These are phyloP conservation scores for Lophotriccus pileatus DNA, from an alignment of 2,797 vertebrate genomes.

Conservation along the genomic window DNA sequence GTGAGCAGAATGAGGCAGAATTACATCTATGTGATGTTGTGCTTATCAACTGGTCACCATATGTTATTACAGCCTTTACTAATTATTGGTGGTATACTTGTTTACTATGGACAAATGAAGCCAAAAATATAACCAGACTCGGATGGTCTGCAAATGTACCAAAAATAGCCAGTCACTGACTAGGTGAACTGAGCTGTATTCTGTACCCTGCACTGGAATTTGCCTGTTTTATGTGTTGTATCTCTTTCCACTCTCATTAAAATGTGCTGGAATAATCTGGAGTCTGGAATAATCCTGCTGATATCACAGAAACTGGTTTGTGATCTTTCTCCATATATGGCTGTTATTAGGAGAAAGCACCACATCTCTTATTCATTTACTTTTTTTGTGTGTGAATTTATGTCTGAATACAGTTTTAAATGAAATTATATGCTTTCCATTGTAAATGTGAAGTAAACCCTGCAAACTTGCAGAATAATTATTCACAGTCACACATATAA, in stretches of 20 bases:
- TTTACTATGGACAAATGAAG: neutral
- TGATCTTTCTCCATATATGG: neutral
- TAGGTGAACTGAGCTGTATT: neutral
- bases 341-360: neutral
- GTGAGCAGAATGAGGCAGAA: neutral
- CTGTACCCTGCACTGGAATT: neutral
- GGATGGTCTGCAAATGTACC: neutral
- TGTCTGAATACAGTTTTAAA: neutral
- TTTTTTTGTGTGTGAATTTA: neutral
- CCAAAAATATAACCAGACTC: neutral
- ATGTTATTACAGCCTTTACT: neutral
- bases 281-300: neutral
- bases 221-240: neutral
- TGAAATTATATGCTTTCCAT: neutral
- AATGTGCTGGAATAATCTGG: too few relatives aligned
- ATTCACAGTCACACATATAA: constrained; percentile 44
- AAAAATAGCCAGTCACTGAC: neutral
- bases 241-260: neutral
- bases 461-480: constrained; percentile 31
- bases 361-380: neutral
- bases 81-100: neutral
- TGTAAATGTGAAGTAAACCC: constrained; percentile 12
- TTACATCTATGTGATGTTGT: neutral
- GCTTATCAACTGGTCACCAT: neutral
- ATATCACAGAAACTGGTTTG: neutral